phyloP scores from a whole-genome alignment of 2,113 vertebrate species.

The Ibidorhyncha struthersii region DNA sequence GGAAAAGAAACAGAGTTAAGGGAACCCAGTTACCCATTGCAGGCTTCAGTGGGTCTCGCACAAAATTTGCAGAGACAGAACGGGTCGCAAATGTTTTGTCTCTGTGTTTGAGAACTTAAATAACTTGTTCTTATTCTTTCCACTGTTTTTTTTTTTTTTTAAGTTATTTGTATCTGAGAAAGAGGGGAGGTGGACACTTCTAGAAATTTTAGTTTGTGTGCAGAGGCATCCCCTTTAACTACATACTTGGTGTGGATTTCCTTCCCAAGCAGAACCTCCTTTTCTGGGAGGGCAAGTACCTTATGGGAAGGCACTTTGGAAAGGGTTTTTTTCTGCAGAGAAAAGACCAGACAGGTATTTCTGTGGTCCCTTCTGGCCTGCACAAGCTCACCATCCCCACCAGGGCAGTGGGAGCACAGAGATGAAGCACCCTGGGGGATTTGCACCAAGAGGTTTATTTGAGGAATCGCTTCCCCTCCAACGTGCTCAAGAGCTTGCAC shows the following conservation, averaged over 20 bases:
- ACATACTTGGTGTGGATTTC: fast-evolving
- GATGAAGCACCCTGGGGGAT: neutral
- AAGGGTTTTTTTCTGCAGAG: neutral
- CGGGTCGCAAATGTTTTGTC: neutral
- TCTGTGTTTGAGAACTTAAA: neutral
- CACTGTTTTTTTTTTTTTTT: neutral
- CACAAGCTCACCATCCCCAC: neutral
- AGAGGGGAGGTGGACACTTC: neutral
- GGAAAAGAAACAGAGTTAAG: neutral
- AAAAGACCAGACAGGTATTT: neutral
- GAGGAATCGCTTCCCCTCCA: neutral
- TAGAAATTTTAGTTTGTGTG: neutral
- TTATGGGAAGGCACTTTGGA: neutral
- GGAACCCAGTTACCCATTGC: neutral
- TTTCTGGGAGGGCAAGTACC: neutral
- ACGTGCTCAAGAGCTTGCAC: neutral
- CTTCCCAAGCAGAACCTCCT: neutral
- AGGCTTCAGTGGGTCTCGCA: neutral
- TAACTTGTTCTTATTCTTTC: neutral
- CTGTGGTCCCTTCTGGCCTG: neutral
- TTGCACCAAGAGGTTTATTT: neutral
- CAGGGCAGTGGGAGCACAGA: no score
- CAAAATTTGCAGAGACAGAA: neutral
- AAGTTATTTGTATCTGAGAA: neutral
- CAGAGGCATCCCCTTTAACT: neutral